A percentile compares a stretch with the other conserved stretches of the same genome.
Conservation (phyloP, 2,888 invertebrate genomes). For the Cosmorhoe ocellata region DNA sequence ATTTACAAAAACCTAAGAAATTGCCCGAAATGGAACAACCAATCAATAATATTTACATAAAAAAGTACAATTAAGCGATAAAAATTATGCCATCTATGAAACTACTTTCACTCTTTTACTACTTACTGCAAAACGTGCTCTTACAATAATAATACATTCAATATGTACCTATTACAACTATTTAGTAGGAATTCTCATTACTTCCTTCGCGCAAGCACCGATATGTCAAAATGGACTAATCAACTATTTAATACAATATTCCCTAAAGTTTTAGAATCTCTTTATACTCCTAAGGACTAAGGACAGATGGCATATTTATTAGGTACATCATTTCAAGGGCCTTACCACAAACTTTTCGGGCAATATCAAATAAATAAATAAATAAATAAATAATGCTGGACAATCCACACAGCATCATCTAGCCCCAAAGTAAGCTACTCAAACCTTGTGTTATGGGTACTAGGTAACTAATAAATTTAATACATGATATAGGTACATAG, state of each 20-base stretch:
- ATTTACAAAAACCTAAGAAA: slow-evolving; percentile 24
- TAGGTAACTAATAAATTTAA: too few relatives aligned
- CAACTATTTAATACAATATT: slow-evolving; percentile 47
- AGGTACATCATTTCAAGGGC: slow-evolving; percentile 40
- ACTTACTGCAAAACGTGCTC: slow-evolving; percentile 51
- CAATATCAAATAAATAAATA: too few relatives aligned
- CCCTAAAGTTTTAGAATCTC: slow-evolving; percentile 67
- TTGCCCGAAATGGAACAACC: slow-evolving; percentile 21
- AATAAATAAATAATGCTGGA: too few relatives aligned
- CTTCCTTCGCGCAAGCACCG: slow-evolving; percentile 74
- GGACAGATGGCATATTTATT: slow-evolving; percentile 62
- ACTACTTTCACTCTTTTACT: slow-evolving; percentile 40
- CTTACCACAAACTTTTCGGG: too few relatives aligned
- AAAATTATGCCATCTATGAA: slow-evolving; percentile 34
- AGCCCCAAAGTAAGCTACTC: too few relatives aligned
- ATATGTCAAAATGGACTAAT: slow-evolving; percentile 75
- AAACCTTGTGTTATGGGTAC: too few relatives aligned
- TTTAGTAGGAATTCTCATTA: slow-evolving; percentile 63
- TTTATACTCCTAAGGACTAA: slow-evolving; percentile 53
- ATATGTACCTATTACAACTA: slow-evolving; percentile 45
- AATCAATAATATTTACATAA: slow-evolving; percentile 20
- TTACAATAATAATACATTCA: slow-evolving; percentile 45
- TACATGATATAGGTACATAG: too few relatives aligned
- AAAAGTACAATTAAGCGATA: slow-evolving; percentile 27
- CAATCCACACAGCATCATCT: too few relatives aligned